phyloP scores from a whole-genome alignment of 2,888 invertebrate genomes.

The Hirtodrosophila duncani region DNA sequence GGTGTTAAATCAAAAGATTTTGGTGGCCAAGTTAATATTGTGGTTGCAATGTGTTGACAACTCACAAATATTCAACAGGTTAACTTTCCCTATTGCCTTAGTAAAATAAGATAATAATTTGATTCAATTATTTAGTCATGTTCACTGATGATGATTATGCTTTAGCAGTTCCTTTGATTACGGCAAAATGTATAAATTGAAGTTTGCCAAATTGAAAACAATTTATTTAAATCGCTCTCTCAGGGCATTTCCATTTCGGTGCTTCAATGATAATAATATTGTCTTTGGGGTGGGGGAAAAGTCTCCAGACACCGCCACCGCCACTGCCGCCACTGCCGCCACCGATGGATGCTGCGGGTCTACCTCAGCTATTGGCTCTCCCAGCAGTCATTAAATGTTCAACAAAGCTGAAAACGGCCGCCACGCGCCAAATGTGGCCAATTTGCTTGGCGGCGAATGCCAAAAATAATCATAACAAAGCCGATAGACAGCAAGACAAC shows the following conservation, averaged over 20 bases:
- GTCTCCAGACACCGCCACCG: conserved; percentile 18
- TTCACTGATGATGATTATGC: conserved; percentile 4
- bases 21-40: conserved; percentile 5
- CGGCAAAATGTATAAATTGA: too few species aligned
- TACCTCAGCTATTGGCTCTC: conserved; percentile 26
- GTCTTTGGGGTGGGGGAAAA: conserved; percentile 13
- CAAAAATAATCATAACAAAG: conserved; percentile 59
- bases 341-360: background rate
- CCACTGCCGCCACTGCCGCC: too few species aligned
- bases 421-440: conserved; percentile 63
- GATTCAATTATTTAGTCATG: background rate
- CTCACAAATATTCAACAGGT: too few species aligned
- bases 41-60: background rate
- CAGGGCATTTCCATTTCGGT: conserved; percentile 10
- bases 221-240: conserved; percentile 17
- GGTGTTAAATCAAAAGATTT: conserved; percentile 10
- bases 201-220: conserved; percentile 2
- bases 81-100: too few species aligned
- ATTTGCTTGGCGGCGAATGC: conserved; percentile 45
- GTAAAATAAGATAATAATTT: too few species aligned
- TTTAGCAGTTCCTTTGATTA: conserved; percentile 1
- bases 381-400: conserved; percentile 52
- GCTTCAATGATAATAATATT: conserved; percentile 1
- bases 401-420: conserved; percentile 49
- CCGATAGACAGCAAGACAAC: conserved; percentile 38